A percentile compares a stretch with the other conserved stretches of the same genome.
phyloP scores from a whole-genome alignment of 92 coral and sea anemone species.

The Porites rus region DNA sequence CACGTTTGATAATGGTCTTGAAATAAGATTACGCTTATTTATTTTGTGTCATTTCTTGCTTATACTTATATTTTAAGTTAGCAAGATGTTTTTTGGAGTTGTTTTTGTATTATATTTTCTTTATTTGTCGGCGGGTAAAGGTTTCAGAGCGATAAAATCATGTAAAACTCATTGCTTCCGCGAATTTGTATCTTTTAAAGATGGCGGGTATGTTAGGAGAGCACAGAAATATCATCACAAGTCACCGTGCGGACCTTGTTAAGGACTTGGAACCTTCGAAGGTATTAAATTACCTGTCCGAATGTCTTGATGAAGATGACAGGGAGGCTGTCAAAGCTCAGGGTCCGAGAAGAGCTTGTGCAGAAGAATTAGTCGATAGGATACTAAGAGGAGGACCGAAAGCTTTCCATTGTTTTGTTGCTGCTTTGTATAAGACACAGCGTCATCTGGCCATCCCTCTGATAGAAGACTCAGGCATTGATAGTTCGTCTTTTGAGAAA shows the following conservation, averaged over 20 bases:
- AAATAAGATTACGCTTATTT: no score
- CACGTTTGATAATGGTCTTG: no score
- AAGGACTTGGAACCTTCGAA: slow-evolving; percentile 73
- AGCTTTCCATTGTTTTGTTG: slow-evolving; percentile 59
- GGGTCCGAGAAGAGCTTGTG: neutral
- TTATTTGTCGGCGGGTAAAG: no score
- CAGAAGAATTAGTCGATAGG: slow-evolving; percentile 47
- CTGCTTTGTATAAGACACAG: slow-evolving; percentile 38
- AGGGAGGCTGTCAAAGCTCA: slow-evolving; percentile 15
- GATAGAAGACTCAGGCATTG: slow-evolving; percentile 33
- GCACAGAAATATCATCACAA: slow-evolving; percentile 41
- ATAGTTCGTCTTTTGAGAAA: neutral
- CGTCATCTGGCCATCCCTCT: slow-evolving; percentile 41
- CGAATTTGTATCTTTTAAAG: neutral
- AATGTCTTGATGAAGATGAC: slow-evolving; percentile 41
- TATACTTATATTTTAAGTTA: no score
- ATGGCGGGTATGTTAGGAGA: neutral
- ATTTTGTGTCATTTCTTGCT: no score
- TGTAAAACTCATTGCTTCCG: no score
- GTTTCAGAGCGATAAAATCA: no score
- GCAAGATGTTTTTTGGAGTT: no score
- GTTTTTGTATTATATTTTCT: no score
- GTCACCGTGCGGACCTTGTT: slow-evolving; percentile 45
- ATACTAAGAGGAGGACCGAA: slow-evolving; percentile 59
- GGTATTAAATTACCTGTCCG: slow-evolving; percentile 48